Evolutionary conservation across 2,888 invertebrate genomes (phyloP).

Genomic region (Yponomeuta plumbellus): DNA sequence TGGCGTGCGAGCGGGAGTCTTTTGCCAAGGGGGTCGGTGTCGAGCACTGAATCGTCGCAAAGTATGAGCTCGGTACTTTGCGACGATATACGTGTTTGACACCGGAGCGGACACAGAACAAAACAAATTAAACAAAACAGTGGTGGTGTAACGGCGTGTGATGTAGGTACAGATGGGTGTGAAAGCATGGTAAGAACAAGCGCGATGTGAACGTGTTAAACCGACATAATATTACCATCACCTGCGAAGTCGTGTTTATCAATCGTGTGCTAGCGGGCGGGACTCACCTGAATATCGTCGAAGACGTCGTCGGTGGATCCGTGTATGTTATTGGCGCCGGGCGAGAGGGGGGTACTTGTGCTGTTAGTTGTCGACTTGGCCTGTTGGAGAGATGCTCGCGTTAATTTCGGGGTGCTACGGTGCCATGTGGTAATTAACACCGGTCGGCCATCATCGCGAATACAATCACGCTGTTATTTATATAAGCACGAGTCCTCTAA

Average conservation of each 20-base stretch:
- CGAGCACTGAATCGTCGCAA: conserved; percentile 43
- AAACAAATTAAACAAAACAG: conserved; percentile 31
- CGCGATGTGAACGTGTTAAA: conserved; percentile 73
- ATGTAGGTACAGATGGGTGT: conserved; percentile 28
- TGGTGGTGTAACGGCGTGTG: conserved; percentile 26
- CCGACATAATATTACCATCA: conserved; percentile 45
- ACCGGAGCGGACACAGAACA: conserved; percentile 4
- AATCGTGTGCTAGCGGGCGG: conserved; percentile 15
- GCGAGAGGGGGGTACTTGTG: conserved; percentile 63
- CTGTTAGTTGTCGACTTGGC: conserved; percentile 63
- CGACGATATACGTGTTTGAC: conserved; percentile 37
- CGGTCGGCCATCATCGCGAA: background rate
- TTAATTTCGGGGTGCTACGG: conserved; percentile 4
- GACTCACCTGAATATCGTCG: conserved; percentile 65
- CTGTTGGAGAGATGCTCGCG: conserved; percentile 35
- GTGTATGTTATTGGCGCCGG: conserved; percentile 59
- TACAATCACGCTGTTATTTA: background rate
- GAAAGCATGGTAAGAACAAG: conserved; percentile 49
- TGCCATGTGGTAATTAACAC: background rate
- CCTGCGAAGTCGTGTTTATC: conserved; percentile 40
- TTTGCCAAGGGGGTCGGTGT: conserved; percentile 4
- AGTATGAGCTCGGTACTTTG: conserved; percentile 72
- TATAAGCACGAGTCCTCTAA: too few relatives aligned
- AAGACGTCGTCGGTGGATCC: conserved; percentile 69
- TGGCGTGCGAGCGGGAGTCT: background rate